Base-by-base conservation (phyloP, 2,888 invertebrate genomes). In the Allacma fusca region DNA sequence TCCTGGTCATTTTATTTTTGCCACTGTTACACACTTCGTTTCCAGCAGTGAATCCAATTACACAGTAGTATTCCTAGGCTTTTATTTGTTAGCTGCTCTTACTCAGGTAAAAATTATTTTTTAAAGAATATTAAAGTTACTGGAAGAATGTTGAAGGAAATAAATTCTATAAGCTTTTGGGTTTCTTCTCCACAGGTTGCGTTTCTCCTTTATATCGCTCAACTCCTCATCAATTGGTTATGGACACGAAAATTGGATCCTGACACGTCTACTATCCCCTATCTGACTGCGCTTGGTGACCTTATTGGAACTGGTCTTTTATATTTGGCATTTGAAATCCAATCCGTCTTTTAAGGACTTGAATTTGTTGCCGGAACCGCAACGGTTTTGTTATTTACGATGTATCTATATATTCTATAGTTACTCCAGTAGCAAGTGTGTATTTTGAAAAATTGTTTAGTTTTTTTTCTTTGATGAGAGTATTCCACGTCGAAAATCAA, bases 191-290 rank as follows among this genome's bases (percentile, higher is more conserved):
- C 83, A 29, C 83, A 89, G 88, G 92, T 92, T 77, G 89, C 92
- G 81, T 86, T 94, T 71, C 89, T 95, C 81, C 88, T 96, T 80
- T 92, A 92, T 85, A 91, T 94, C 77, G 93, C 94, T 85, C 92
- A 93, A 87, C 90, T 93, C 84, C 91, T 95, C 90, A 93, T 95
- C 62, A 88, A 91, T 73, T 91, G 91, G 89, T 92, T 95, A 91
- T 96, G 96, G 96, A 89, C 88, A 78, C 87, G 90, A 81, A 91
- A 91, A 64, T 91, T 93, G 86, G 95, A 96, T 86, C 96, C 95
- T 34, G 96, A 96, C 87, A 95, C 94, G 86, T 93, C 93, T 5
- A 94, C 95, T 75, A 95, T 96, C 86, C 95, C 95, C 67, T 95
- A 95, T 86, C 88, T 96, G 83, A 95, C 95, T 34, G 95, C 96